Percentiles rank a stretch among this genome's conserved stretches.
phyloP scores from a whole-genome alignment of 2,888 invertebrate genomes.

The Ophion obscuratus region DNA sequence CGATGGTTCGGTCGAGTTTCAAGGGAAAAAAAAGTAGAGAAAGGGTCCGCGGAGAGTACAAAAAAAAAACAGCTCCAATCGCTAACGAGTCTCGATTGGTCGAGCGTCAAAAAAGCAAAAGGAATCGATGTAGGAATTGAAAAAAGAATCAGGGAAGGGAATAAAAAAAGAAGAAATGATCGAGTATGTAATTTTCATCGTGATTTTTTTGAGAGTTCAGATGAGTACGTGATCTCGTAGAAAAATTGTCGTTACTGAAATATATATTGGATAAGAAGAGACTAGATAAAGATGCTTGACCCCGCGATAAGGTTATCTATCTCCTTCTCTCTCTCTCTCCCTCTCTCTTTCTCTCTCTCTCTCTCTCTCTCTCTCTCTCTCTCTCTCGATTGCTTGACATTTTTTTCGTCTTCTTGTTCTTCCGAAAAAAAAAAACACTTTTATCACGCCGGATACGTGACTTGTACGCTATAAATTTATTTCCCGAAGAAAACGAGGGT shows the following conservation, averaged over 20 bases:
- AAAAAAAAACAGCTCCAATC: slow-evolving; percentile 16
- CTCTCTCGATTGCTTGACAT: not conserved
- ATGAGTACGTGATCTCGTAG: slow-evolving; percentile 36
- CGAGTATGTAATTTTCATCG: not conserved
- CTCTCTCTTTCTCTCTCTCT: slow-evolving; percentile 20
- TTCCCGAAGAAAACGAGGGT: not conserved
- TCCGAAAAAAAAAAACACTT: slow-evolving; percentile 11
- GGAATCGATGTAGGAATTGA: not conserved
- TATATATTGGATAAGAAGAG: slow-evolving; percentile 50
- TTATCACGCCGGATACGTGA: slow-evolving; percentile 40
- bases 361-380: slow-evolving; percentile 22
- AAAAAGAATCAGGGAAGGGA: not conserved
- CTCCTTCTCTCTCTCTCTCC: slow-evolving; percentile 14
- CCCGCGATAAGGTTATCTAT: slow-evolving; percentile 73
- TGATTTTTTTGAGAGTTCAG: slow-evolving; percentile 15
- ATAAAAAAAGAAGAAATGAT: not conserved
- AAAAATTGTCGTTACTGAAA: slow-evolving; percentile 13
- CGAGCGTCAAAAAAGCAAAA: not conserved
- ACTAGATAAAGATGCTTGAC: slow-evolving; percentile 74
- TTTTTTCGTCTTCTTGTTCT: not conserved
- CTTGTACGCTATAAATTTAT: slow-evolving; percentile 29
- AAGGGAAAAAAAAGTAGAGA: slow-evolving; percentile 37
- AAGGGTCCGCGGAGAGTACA: not conserved
- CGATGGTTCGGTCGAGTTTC: slow-evolving; percentile 38
- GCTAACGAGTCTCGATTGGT: slow-evolving; percentile 17